These are phyloP conservation scores for Anguilla rostrata DNA, from an alignment of 2,113 vertebrate species.

Conservation along the genomic window DNA sequence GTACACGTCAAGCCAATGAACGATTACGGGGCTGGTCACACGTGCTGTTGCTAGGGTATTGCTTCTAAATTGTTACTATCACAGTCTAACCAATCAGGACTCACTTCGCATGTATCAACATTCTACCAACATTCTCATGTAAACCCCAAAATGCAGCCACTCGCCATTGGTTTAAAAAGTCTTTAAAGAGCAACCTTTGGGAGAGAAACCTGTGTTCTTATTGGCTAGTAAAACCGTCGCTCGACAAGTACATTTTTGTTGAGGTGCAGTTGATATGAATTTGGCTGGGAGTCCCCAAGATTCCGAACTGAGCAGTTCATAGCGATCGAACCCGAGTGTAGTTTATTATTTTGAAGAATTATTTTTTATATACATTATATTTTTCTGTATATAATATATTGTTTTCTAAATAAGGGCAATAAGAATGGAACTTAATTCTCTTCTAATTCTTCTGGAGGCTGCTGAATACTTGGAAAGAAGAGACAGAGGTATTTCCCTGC, in stretches of 20 bases:
- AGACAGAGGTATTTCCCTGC: conserved; percentile 86
- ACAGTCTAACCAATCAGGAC: conserved; percentile 69
- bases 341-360: conserved; percentile 36
- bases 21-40: conserved; percentile 62
- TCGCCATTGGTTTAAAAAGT: conserved; percentile 46
- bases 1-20: conserved; percentile 55
- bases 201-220: conserved; percentile 36
- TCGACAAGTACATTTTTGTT: conserved; percentile 67
- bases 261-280: conserved; percentile 72
- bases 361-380: conserved; percentile 32
- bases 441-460: conserved; percentile 93
- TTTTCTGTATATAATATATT: conserved; percentile 51
- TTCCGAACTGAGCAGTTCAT: conserved; percentile 70
- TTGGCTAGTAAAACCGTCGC: conserved; percentile 62
- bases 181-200: not conserved
- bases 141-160: accelerated
- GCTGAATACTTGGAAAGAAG: conserved; percentile 97
- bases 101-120: conserved; percentile 70
- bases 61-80: conserved; percentile 78
- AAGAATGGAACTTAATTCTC: conserved; percentile 85
- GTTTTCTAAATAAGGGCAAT: conserved; percentile 50
- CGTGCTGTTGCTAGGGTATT: conserved; percentile 92
- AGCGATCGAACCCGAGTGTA: conserved; percentile 52
- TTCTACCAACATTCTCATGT: conserved; percentile 47
- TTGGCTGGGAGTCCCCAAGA: conserved; percentile 76